Percentiles rank a stretch among this genome's conserved stretches.
phyloP scores from a whole-genome alignment of 2,797 vertebrate genomes.

The Oreochromis mossambicus region DNA sequence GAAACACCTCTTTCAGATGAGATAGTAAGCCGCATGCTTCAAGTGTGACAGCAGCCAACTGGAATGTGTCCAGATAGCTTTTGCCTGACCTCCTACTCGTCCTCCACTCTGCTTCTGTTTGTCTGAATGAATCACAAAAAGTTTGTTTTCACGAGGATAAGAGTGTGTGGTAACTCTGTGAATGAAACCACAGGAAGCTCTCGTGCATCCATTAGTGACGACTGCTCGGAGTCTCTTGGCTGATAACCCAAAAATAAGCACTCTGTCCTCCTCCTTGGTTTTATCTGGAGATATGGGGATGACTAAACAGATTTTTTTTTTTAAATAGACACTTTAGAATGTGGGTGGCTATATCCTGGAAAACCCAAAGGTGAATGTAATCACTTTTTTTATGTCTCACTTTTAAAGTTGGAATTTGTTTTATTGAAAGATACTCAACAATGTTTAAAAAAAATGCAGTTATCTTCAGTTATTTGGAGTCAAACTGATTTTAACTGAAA shows the following conservation, averaged over 20 bases:
- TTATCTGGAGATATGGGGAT: background rate
- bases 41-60: background rate
- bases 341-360: background rate
- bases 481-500: background rate
- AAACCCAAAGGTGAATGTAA: background rate
- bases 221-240: background rate
- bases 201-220: background rate
- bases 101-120: background rate
- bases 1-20: too few species aligned
- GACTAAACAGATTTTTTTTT: background rate
- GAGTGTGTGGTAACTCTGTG: background rate
- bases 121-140: conserved; percentile 1
- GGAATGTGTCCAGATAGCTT: background rate
- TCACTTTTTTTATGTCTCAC: background rate
- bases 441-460: background rate
- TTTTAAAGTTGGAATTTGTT: background rate
- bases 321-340: background rate
- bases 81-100: background rate
- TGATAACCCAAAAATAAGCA: background rate
- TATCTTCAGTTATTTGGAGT: background rate
- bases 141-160: background rate
- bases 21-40: background rate
- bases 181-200: background rate
- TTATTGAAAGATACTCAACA: background rate
- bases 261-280: background rate